Base-by-base conservation (phyloP, 1,140 invertebrate genomes). In the Hycleus cichorii region DNA sequence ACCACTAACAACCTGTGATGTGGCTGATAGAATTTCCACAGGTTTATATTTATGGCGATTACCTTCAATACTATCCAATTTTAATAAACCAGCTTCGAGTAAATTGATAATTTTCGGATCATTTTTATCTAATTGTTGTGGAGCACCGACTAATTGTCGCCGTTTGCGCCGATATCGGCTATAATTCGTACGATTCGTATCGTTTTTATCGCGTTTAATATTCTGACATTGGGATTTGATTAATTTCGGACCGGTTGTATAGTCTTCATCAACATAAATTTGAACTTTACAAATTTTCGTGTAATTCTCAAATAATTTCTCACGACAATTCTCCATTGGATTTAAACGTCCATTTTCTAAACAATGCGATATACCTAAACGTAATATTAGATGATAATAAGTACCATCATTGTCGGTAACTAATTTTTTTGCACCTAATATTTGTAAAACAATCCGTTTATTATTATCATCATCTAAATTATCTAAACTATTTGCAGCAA, bases 61-160 rank as follows among this genome's bases (percentile, higher is more conserved):
- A n/a, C 12, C 10, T 9, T 49, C 43, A 39, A 53, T 11, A 9
- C 7, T 38, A 59, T 69, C 60, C 11, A 69, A 42, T 25, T 60
- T 39, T 8, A 32, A 49, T 27, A 79, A 45, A 32, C 72, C 75
- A 54, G 73, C 69, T 0, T 71, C 40, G 3, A 69, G 67, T 39
- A 70, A 71, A 38, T 72, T 24, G 38, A 73, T 49, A 6, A 81
- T 52, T 4, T 71, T 59, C 11, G 72, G 51, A 65, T 78, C 69
- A 38, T 70, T 60, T 3, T 68, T 39, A 46, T 67, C 47, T 12
- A 65, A 67, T 1, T 4, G n/a, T 18, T 49, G 45, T 3, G 4
- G 0, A 10, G 12, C 67, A 45, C 49, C 65, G 69, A 43, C 74
- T 72, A 38, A 62, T 9, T 7, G 7, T 40, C 12, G 45, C 7